phyloP scores from a whole-genome alignment of 1,140 invertebrate genomes.

The Pseudomyrmex gracilis region DNA sequence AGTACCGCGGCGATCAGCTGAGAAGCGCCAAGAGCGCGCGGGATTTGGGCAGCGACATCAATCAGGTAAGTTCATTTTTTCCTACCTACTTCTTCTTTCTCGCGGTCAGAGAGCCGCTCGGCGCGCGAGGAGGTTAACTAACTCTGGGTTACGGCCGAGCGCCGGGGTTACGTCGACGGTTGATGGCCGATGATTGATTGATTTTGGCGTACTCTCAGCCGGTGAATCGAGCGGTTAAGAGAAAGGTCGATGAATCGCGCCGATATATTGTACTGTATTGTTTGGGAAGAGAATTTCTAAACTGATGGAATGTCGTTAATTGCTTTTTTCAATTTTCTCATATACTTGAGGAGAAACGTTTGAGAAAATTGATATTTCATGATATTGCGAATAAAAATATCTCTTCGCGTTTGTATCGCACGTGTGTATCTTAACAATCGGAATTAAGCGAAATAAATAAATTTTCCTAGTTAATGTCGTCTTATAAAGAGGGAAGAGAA shows the following conservation, averaged over 20 bases:
- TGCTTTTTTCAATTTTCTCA: not conserved
- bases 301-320: not conserved
- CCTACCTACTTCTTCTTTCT: not conserved
- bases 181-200: conserved; percentile 45
- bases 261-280: not conserved
- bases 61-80: conserved; percentile 78
- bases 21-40: conserved; percentile 81
- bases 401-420: no score
- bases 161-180: conserved; percentile 18
- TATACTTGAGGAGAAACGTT: not conserved
- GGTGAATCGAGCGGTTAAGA: conserved; percentile 40
- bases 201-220: conserved; percentile 43
- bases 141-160: conserved; percentile 21
- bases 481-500: not conserved
- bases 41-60: conserved; percentile 82
- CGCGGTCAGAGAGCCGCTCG: not conserved
- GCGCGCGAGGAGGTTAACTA: conserved; percentile 44
- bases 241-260: conserved; percentile 26
- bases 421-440: not conserved
- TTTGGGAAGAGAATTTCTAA: not conserved
- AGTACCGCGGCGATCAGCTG: conserved; percentile 83
- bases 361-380: not conserved
- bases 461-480: not conserved
- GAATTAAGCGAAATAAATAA: not conserved
- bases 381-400: no score